These are phyloP conservation scores for Asobara japonica DNA, from an alignment of 1,140 invertebrate genomes.

Conservation along the genomic window DNA sequence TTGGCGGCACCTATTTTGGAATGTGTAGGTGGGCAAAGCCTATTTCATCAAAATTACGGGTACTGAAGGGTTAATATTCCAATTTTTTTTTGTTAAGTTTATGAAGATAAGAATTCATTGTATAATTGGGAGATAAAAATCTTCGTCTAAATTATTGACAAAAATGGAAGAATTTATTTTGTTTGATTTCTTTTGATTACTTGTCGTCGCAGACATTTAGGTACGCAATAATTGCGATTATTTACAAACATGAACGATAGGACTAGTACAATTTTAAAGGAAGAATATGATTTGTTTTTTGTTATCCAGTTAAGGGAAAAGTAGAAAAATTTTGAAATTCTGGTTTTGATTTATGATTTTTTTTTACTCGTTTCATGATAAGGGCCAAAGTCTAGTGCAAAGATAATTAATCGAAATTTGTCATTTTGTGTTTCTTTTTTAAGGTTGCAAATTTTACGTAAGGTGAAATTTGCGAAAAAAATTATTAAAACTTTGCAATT, in stretches of 20 bases:
- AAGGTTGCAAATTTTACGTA: too few species aligned
- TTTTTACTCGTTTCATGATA: too few species aligned
- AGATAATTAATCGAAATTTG: too few species aligned
- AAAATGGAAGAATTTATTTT: background rate
- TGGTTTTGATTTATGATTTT: too few species aligned
- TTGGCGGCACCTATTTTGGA: too few species aligned
- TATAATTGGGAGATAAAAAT: background rate
- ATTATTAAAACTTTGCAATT: too few species aligned
- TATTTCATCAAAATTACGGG: too few species aligned
- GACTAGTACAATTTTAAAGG: background rate
- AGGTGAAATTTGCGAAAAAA: too few species aligned
- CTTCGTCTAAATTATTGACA: background rate
- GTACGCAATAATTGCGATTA: background rate
- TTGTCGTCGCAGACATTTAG: background rate
- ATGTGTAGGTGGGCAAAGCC: too few species aligned
- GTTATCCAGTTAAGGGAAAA: background rate
- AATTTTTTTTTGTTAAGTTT: background rate
- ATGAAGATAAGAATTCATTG: background rate
- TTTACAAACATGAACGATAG: background rate
- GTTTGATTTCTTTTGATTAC: background rate
- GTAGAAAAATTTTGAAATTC: background rate
- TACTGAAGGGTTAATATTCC: too few species aligned
- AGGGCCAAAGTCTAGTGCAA: too few species aligned
- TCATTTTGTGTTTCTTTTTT: too few species aligned
- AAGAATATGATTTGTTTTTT: background rate